A percentile compares a stretch with the other conserved stretches of the same genome.
Conservation (phyloP, 1,140 invertebrate genomes). For the Camponotus vicinus region DNA sequence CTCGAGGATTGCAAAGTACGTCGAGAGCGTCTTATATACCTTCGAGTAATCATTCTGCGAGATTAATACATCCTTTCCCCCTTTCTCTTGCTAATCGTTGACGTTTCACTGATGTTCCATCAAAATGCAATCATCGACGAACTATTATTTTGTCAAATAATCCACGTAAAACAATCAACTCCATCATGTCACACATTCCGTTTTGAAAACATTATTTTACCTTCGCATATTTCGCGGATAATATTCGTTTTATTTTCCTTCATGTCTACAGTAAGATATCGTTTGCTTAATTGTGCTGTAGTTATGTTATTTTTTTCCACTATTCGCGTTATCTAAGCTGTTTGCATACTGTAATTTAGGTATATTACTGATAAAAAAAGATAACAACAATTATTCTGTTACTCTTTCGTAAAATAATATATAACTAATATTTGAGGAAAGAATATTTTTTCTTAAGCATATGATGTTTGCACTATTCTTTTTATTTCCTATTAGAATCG, state of each 20-base stretch:
- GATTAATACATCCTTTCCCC: not conserved
- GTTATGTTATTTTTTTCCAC: conserved; percentile 33
- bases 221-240: not conserved
- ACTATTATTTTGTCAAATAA: conserved; percentile 15
- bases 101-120: not conserved
- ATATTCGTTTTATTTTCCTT: conserved; percentile 19
- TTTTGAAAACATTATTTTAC: conserved; percentile 23
- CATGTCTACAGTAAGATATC: conserved; percentile 22
- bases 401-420: not conserved
- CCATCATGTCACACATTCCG: too few relatives aligned
- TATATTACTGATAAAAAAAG: conserved; percentile 11
- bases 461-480: not conserved
- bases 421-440: not conserved
- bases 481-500: not conserved
- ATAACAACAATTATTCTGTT: not conserved
- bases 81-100: not conserved
- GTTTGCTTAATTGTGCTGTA: conserved; percentile 31
- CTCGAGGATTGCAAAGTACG: conserved; percentile 14
- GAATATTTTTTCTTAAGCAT: not conserved
- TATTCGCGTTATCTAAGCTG: conserved; percentile 44
- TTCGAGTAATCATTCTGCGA: conserved; percentile 21
- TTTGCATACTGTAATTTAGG: not conserved
- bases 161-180: not conserved
- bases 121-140: not conserved
- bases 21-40: not conserved